Conservation (phyloP, 2,888 invertebrate genomes). For the Ethmia dodecea region DNA sequence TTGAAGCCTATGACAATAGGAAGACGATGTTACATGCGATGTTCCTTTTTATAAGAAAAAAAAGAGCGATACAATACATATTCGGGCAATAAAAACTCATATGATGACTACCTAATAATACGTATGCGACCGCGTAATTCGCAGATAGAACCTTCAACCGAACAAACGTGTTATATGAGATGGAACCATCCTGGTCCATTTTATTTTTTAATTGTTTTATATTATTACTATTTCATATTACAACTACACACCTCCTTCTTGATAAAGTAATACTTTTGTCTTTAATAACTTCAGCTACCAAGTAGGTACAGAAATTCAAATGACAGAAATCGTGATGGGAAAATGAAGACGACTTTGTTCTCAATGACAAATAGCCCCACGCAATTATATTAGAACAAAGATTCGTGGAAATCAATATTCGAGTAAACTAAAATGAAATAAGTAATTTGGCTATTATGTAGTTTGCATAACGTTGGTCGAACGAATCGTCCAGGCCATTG, state of each 20-base stretch:
- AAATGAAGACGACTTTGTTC: constrained; percentile 3
- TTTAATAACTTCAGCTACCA: too few species aligned
- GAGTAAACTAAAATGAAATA: too few species aligned
- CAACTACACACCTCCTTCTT: background rate
- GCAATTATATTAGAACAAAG: too few species aligned
- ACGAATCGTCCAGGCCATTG: too few species aligned
- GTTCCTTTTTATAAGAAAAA: constrained; percentile 1
- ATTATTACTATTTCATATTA: background rate
- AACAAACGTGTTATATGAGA: constrained; percentile 8
- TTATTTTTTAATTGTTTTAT: background rate
- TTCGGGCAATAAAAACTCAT: background rate
- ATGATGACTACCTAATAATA: background rate
- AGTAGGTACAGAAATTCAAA: too few species aligned
- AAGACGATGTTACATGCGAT: background rate
- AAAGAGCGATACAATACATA: background rate
- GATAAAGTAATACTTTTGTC: too few species aligned
- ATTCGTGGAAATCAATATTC: too few species aligned
- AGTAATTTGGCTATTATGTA: too few species aligned
- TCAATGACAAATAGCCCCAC: background rate
- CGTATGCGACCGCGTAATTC: background rate
- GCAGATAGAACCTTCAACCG: constrained; percentile 6
- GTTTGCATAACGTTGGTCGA: too few species aligned
- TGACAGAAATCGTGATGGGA: constrained; percentile 11
- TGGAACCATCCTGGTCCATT: constrained; percentile 11
- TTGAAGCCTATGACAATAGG: background rate